Base-by-base conservation (phyloP, 1,140 invertebrate genomes). In the Drosophila parabipectinata region DNA sequence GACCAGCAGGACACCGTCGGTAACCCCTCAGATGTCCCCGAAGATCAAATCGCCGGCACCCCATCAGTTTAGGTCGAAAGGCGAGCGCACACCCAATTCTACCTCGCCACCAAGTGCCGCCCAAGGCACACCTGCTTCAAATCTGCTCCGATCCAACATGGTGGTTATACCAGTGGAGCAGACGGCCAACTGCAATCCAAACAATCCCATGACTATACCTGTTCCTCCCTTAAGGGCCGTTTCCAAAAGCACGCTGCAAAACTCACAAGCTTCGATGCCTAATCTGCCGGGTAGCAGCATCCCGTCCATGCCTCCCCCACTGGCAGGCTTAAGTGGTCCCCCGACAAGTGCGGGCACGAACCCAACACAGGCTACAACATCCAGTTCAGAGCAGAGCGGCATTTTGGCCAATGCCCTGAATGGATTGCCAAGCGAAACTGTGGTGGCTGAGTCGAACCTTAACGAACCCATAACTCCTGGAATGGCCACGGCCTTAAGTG, bases 151-250 rank as follows among this genome's bases (percentile, higher is more conserved):
- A 54, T 87, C 78, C 32, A 85, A 90, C 45, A 91, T 91, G 91
- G 89, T 92, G 4, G 81, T 91, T 14, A 91, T 91, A 74, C 90
- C 90, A n/a, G 72, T 90, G 34, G 87, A 64, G 28, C 75, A 77
- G 28, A 34, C 56, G 3, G 15, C 37, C 14, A 45, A n/a, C 15
- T 60, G 53, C 34, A 68, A 37, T 52, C 55, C 48, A 12, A 71
- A 71, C 45, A 87, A 51, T 54, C 57, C 82, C 26, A 90, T 80
- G 78, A 44, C 72, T 1, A 79, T 91, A 26, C 88, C 90, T 1
- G 81, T 91, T 41, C 90, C 90, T 9, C 90, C 90, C 1, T 21
- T 91, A 10, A 64, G 88, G 7, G 90, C 90, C 0, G 90, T 91
- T 1, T 82, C 89, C 5, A 91, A 90, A 48, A 82, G 52, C 26